Percentiles rank a stretch among this genome's conserved stretches.
Conservation (phyloP, 2,113 vertebrate genomes). For the Rhynchopsitta pachyrhyncha region DNA sequence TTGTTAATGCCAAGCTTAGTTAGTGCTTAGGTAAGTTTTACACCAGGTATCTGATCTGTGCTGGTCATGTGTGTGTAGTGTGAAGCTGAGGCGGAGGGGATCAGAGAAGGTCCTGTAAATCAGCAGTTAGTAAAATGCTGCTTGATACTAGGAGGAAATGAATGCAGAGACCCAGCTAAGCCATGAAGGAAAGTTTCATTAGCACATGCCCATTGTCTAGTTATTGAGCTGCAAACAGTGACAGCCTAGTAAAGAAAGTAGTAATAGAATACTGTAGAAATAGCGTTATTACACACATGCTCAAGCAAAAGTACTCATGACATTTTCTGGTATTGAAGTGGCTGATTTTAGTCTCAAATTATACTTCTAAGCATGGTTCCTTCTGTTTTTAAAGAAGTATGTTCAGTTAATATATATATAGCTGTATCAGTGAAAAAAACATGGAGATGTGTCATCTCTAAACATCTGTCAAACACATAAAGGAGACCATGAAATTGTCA, state of each 20-base stretch:
- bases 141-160: background rate
- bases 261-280: background rate
- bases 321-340: background rate
- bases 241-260: background rate
- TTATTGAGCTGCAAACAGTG: background rate
- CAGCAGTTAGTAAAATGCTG: background rate
- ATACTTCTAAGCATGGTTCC: background rate
- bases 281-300: rapidly evolving
- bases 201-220: rapidly evolving
- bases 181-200: background rate
- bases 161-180: background rate
- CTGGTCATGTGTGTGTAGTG: background rate
- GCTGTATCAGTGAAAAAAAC: background rate
- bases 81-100: background rate
- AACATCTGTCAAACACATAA: background rate
- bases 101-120: background rate
- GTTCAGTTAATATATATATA: background rate
- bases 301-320: background rate
- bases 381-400: background rate
- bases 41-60: background rate
- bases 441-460: background rate
- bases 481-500: background rate
- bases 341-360: background rate
- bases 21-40: background rate
- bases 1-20: background rate